Evolutionary conservation across 1,140 invertebrate genomes (phyloP), one percentile per base, ranked within the genome.

Genomic region (Bombus superbus): DNA sequence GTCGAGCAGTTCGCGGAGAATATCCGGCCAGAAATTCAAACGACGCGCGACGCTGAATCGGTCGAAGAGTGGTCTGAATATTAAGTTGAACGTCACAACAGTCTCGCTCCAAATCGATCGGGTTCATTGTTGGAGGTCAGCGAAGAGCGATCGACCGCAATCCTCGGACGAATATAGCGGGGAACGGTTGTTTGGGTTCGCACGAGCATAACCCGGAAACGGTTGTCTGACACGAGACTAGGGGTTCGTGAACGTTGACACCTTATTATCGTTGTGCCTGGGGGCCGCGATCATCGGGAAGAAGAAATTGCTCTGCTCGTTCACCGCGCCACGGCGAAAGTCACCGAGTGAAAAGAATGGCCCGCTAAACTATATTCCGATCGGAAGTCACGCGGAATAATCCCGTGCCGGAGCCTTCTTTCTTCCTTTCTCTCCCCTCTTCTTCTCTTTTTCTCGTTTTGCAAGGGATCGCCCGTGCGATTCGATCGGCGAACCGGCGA

Each of bases 351-450:
- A 86, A 84, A 90, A 90, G 81, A 82, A 91, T 85, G 81, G 74
- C 80, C 81, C 79, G 88, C 76, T 90, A 85, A 89, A 89, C 88
- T 87, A 89, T 90, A 90, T 89, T 80, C 74, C 88, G 88, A 91
- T 89, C 90, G 89, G 90, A 91, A 91, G 90, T 91, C 88, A 91
- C 90, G 88, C 90, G 88, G 90, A 91, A 91, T 89, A 89, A 89
- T 90, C 85, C 81, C 62, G 66, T 53, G 40, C 62, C 53, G 25
- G 6, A 38, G 64, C 53, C 69, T 64, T 90, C 79, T 44, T 69
- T 83, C 83, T 81, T 40, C 13, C 25, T 28, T 28, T 44, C n/a
- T 35, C 62, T 10, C 13, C 18, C 13, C 42, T 66, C 44, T 90
- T 72, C 18, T 44, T 85, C 83, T 78, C 53, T 15, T 8, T 44